These are phyloP conservation scores for Agonum fuliginosum DNA, from an alignment of 2,888 invertebrate species.

Conservation along the genomic window DNA sequence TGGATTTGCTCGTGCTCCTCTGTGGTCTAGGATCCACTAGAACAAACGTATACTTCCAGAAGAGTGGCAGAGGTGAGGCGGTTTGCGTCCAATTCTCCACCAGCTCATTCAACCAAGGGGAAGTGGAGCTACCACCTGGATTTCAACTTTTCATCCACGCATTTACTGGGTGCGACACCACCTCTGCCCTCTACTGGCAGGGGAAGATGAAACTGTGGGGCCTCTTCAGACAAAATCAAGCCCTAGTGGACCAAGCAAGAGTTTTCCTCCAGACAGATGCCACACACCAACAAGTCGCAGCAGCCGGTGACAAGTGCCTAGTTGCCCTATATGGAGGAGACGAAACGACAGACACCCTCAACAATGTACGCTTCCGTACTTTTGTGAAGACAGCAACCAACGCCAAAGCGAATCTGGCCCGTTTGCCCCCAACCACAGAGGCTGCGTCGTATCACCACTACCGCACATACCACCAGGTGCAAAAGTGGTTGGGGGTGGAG, in stretches of 20 bases:
- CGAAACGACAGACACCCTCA: too few species aligned
- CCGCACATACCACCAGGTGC: constrained; percentile 47
- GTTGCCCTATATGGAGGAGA: background rate
- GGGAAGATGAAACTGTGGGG: constrained; percentile 40
- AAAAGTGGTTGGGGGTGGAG: constrained; percentile 57
- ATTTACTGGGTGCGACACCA: constrained; percentile 57
- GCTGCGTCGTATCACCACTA: background rate
- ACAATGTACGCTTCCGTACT: too few species aligned
- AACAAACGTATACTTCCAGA: constrained; percentile 43
- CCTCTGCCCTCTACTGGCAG: constrained; percentile 56
- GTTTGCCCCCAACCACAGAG: constrained; percentile 1
- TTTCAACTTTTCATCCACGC: constrained; percentile 46
- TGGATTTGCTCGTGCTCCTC: background rate
- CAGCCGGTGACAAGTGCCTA: background rate
- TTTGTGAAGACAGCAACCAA: too few species aligned
- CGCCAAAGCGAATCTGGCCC: too few species aligned
- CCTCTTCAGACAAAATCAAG: background rate
- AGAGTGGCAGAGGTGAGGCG: constrained; percentile 48
- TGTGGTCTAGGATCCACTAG: constrained; percentile 27
- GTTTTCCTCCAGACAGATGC: background rate
- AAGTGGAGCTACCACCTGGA: background rate
- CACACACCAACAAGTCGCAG: background rate
- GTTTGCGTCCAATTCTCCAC: background rate
- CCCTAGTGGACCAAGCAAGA: background rate
- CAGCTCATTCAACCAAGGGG: background rate